Percentiles rank a stretch among this genome's conserved stretches.
These are phyloP conservation scores for Lethenteron camtschaticum DNA, from an alignment of 2,113 vertebrate species.

Conservation along the genomic window DNA sequence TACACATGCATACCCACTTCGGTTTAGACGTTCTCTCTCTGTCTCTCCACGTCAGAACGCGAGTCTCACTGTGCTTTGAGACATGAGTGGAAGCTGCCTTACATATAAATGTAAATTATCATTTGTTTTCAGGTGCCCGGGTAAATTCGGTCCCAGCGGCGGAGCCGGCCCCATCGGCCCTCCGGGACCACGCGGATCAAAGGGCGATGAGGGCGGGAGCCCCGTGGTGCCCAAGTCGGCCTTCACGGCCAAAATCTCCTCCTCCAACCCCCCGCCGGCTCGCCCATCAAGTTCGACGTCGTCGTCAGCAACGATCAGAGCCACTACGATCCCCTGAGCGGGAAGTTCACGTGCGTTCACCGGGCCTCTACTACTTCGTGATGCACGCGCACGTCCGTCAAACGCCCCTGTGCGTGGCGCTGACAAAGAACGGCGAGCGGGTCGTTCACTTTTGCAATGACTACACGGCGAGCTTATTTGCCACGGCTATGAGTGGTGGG, in stretches of 20 bases:
- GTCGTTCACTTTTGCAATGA: too few species aligned
- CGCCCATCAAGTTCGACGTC: slow-evolving; percentile 45
- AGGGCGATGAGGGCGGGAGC: slow-evolving; percentile 47
- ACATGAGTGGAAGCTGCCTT: too few species aligned
- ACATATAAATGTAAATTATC: too few species aligned
- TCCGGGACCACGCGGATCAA: slow-evolving; percentile 32
- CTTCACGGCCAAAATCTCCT: slow-evolving; percentile 66
- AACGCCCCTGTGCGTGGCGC: too few species aligned
- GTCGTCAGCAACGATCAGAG: slow-evolving; percentile 59
- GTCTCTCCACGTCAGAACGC: too few species aligned
- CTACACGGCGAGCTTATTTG: too few species aligned
- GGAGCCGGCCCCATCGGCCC: slow-evolving; percentile 36
- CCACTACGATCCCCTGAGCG: slow-evolving; percentile 49
- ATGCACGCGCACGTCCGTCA: slow-evolving; percentile 63
- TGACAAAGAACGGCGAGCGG: too few species aligned
- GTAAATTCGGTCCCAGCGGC: slow-evolving; percentile 34
- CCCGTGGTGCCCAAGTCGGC: slow-evolving; percentile 69
- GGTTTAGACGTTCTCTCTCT: too few species aligned
- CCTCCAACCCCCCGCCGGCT: slow-evolving; percentile 23
- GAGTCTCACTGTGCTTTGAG: too few species aligned
- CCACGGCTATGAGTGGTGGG: too few species aligned
- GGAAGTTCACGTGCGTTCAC: slow-evolving; percentile 78
- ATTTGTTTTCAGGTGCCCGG: slow-evolving; percentile 14
- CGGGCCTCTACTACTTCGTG: slow-evolving; percentile 71
- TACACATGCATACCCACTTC: too few species aligned